Percentiles rank a stretch among this genome's conserved stretches.
These are phyloP conservation scores for Adrianichthys oophorus DNA, from an alignment of 2,797 vertebrate species.

Conservation along the genomic window DNA sequence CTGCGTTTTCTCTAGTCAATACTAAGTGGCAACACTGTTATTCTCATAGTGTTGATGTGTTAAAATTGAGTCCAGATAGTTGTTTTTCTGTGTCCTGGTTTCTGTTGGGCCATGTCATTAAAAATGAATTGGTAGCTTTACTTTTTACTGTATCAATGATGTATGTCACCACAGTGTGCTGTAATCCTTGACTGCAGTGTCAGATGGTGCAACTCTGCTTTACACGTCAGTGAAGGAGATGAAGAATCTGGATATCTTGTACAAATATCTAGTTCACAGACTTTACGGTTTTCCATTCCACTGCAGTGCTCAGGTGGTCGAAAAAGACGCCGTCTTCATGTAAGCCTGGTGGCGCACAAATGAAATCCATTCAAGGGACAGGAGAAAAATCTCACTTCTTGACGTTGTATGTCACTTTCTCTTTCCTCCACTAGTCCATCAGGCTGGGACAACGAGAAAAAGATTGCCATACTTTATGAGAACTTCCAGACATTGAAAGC, in stretches of 20 bases:
- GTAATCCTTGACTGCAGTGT: constrained; percentile 76
- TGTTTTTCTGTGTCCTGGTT: background rate
- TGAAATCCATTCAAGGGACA: no score
- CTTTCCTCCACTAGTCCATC: constrained; percentile 82
- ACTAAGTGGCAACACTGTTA: background rate
- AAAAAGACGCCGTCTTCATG: constrained; percentile 98
- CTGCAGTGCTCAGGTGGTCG: constrained; percentile 91
- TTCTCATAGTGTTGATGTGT: constrained; percentile 12
- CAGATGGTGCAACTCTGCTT: constrained; percentile 96
- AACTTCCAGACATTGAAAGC: constrained; percentile 95
- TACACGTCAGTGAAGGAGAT: constrained; percentile 99
- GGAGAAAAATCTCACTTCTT: no score
- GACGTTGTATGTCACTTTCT: constrained; percentile 17
- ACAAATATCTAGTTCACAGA: constrained; percentile 98
- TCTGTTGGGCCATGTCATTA: background rate
- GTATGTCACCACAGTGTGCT: background rate
- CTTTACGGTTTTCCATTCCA: constrained; percentile 96
- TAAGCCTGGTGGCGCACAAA: constrained; percentile 73
- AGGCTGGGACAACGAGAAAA: constrained; percentile 99
- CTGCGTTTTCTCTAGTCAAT: constrained; percentile 5
- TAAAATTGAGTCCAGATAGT: constrained; percentile 6
- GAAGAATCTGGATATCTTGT: constrained; percentile 97
- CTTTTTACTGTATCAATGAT: background rate
- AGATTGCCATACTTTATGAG: constrained; percentile 96
- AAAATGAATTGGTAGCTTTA: background rate